These are phyloP conservation scores for Puntigrus tetrazona DNA, from an alignment of 2,113 vertebrate genomes.

Conservation along the genomic window DNA sequence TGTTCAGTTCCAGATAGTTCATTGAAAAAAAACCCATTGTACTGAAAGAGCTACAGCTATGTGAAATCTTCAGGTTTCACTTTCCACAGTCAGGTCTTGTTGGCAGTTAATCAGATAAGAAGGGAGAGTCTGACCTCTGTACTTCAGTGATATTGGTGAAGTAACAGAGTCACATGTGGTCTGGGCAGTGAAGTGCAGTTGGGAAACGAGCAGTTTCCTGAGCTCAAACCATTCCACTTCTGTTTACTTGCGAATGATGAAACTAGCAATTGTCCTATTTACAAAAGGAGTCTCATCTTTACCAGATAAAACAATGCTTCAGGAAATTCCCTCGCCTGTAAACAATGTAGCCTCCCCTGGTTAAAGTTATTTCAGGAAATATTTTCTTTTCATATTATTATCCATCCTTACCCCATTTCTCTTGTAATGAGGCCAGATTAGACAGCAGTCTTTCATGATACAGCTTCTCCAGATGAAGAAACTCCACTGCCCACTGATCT, in stretches of 20 bases:
- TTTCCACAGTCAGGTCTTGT: not conserved
- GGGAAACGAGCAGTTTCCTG: slow-evolving; percentile 29
- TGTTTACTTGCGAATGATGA: not conserved
- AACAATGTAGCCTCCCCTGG: not conserved
- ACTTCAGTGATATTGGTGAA: not conserved
- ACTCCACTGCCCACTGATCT: slow-evolving; percentile 93
- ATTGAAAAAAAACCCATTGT: not conserved
- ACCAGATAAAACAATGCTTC: not conserved
- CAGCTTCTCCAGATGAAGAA: slow-evolving; percentile 89
- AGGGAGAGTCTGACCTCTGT: slow-evolving; percentile 6
- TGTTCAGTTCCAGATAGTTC: not conserved
- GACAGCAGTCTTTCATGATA: slow-evolving; percentile 91
- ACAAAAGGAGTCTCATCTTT: not conserved
- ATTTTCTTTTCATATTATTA: not conserved
- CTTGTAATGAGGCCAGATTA: slow-evolving; percentile 88
- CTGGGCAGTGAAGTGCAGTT: not conserved
- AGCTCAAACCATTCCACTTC: not conserved
- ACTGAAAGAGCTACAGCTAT: not conserved
- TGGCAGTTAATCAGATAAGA: slow-evolving; percentile 7
- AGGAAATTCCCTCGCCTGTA: not conserved
- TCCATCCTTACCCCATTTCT: slow-evolving; percentile 86
- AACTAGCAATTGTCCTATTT: not conserved
- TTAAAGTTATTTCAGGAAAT: not conserved
- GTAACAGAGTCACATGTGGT: slow-evolving; percentile 17
- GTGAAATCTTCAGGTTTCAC: not conserved